Conservation (phyloP, 2,797 vertebrate genomes). For the Poeciliopsis gracilis region DNA sequence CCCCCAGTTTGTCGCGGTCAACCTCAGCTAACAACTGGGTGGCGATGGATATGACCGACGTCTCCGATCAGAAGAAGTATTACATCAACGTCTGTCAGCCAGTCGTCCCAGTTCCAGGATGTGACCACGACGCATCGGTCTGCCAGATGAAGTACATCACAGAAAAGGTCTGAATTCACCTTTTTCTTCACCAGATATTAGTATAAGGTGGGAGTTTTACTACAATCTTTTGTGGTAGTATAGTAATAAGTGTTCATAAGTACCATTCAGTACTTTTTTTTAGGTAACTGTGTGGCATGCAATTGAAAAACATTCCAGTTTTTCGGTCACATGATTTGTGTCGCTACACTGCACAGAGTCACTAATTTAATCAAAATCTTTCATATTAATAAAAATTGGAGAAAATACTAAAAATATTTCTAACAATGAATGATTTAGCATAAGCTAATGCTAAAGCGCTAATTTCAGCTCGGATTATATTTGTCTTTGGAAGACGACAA, state of each 20-base stretch:
- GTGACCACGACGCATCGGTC: slow-evolving; percentile 85
- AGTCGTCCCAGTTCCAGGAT: slow-evolving; percentile 84
- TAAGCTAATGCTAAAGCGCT: neutral
- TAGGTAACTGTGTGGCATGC: too few relatives aligned
- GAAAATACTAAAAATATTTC: too few relatives aligned
- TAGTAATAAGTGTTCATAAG: too few relatives aligned
- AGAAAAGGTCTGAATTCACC: slow-evolving; percentile 67
- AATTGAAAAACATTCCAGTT: too few relatives aligned
- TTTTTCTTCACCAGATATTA: neutral
- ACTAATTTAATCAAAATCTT: too few relatives aligned
- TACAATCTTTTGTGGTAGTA: neutral
- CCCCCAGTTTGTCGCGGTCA: slow-evolving; percentile 85
- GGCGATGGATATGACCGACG: slow-evolving; percentile 77
- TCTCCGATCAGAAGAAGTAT: slow-evolving; percentile 78
- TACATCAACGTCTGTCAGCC: slow-evolving; percentile 94
- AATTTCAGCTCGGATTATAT: neutral
- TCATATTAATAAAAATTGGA: too few relatives aligned
- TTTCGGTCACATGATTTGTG: too few relatives aligned
- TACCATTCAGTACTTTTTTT: too few relatives aligned
- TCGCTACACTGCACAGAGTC: too few relatives aligned
- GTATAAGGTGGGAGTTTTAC: neutral
- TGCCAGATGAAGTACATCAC: slow-evolving; percentile 86
- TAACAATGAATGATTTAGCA: neutral
- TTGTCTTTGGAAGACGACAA: neutral
- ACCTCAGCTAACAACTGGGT: slow-evolving; percentile 85